A percentile compares a stretch with the other conserved stretches of the same genome.
These are phyloP conservation scores for Oscheius onirici DNA, from an alignment of 2,888 invertebrate genomes.

Conservation along the genomic window DNA sequence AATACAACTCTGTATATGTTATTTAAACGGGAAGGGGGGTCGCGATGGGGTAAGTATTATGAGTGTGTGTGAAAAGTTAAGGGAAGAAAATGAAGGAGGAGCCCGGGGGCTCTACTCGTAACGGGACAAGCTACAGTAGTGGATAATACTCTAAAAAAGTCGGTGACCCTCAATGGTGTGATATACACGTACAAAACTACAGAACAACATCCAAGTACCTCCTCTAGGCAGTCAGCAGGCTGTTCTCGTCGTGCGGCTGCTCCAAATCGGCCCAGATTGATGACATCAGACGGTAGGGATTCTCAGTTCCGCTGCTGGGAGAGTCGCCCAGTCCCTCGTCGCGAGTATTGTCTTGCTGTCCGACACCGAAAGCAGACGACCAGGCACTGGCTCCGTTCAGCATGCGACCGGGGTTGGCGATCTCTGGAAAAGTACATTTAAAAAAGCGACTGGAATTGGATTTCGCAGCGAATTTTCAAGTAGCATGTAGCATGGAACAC, in stretches of 20 bases:
- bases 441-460: neutral
- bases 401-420: slow-evolving; percentile 6
- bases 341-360: slow-evolving; percentile 4
- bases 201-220: slow-evolving; percentile 15
- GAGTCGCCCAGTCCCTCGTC: slow-evolving; percentile 64
- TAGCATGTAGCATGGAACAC: neutral
- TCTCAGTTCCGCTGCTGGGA: slow-evolving; percentile 43
- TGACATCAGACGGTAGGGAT: slow-evolving; percentile 31
- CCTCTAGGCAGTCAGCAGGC: slow-evolving; percentile 25
- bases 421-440: neutral
- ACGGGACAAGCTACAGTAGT: neutral
- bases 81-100: slow-evolving; percentile 9
- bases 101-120: slow-evolving; percentile 26
- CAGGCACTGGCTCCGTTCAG: slow-evolving; percentile 33
- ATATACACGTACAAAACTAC: slow-evolving; percentile 21
- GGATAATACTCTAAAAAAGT: slow-evolving; percentile 23
- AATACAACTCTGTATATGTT: slow-evolving; percentile 36
- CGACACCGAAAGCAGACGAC: slow-evolving; percentile 28
- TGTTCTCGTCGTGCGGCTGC: slow-evolving; percentile 33
- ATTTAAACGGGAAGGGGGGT: neutral
- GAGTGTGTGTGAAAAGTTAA: neutral
- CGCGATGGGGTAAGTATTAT: slow-evolving; percentile 24
- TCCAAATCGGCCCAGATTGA: slow-evolving; percentile 36
- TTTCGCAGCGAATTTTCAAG: too few species aligned
- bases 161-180: slow-evolving; percentile 19